phyloP scores from a whole-genome alignment of 2,797 vertebrate genomes.

The Liasis olivaceus region DNA sequence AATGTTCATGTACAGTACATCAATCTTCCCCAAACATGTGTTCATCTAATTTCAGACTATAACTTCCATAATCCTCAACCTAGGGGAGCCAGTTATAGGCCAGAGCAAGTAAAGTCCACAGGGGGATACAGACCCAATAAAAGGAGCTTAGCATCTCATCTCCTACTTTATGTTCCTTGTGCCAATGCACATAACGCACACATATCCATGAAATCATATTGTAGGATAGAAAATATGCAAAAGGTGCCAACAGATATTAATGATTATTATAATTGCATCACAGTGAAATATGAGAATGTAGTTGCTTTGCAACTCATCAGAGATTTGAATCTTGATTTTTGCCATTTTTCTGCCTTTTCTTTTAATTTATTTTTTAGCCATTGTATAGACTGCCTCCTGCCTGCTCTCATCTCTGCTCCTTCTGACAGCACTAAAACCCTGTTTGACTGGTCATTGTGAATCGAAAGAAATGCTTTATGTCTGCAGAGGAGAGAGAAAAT shows the following conservation, averaged over 20 bases:
- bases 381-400: background rate
- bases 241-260: background rate
- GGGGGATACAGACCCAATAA: background rate
- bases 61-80: background rate
- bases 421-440: background rate
- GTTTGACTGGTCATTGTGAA: background rate
- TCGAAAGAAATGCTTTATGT: background rate
- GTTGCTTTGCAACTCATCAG: background rate
- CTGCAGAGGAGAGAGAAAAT: background rate
- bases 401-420: background rate
- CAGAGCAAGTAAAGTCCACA: background rate
- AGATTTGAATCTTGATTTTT: background rate
- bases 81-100: background rate
- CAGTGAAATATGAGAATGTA: background rate
- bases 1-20: background rate
- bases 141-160: background rate
- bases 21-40: background rate
- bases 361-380: background rate
- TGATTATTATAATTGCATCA: conserved; percentile 9
- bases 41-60: background rate
- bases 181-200: background rate
- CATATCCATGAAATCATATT: background rate
- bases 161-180: background rate
- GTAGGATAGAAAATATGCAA: background rate
- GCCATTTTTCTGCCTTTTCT: conserved; percentile 29